Percentiles rank a stretch among this genome's conserved stretches.
phyloP scores from a whole-genome alignment of 2,113 vertebrate species.

The Tragelaphus buxtoni region DNA sequence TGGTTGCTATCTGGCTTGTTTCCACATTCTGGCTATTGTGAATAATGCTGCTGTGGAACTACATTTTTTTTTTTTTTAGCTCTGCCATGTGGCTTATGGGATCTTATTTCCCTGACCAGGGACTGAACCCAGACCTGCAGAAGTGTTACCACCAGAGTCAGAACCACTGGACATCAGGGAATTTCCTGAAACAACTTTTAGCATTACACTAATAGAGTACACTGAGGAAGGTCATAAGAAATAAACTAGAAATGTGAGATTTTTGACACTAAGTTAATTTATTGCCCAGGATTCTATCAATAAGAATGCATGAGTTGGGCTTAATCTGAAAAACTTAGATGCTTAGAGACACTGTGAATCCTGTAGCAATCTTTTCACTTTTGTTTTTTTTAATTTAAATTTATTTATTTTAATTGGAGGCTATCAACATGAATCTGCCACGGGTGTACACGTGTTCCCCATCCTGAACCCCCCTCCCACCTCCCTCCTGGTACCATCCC shows the following conservation, averaged over 20 bases:
- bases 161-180: not conserved
- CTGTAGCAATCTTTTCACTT: not conserved
- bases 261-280: not conserved
- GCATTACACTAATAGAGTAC: not conserved
- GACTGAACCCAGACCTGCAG: not conserved
- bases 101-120: not conserved
- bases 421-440: no score
- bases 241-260: not conserved
- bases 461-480: no score
- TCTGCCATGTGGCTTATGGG: not conserved
- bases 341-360: not conserved
- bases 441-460: accelerated
- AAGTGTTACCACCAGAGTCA: not conserved
- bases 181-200: not conserved
- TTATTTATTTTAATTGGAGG: no score
- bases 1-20: not conserved
- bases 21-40: not conserved
- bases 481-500: no score
- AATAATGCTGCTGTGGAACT: not conserved
- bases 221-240: not conserved
- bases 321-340: not conserved
- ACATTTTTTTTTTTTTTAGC: not conserved
- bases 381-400: not conserved
- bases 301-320: not conserved
- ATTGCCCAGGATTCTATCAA: not conserved